Conservation (phyloP, 1,140 invertebrate species). For the Drosophila kohkoa region DNA sequence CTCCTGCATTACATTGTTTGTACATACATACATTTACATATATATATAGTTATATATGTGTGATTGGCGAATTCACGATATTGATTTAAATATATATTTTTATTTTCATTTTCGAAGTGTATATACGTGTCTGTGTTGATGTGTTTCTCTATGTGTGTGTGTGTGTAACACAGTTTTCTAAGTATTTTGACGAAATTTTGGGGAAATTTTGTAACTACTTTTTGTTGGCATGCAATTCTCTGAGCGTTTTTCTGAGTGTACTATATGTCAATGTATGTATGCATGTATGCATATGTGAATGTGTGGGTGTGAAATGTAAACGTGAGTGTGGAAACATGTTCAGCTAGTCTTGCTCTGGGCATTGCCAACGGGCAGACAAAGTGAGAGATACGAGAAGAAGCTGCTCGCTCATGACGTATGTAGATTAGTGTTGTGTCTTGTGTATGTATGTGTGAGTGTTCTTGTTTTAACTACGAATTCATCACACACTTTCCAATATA, state of each 20-base stretch:
- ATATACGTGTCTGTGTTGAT: background rate
- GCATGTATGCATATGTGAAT: background rate
- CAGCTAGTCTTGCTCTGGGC: slow-evolving; percentile 2
- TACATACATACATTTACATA: slow-evolving; percentile 54
- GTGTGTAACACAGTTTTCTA: slow-evolving; percentile 28
- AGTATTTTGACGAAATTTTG: slow-evolving; percentile 44
- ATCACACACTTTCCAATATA: slow-evolving; percentile 80
- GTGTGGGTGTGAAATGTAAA: slow-evolving; percentile 7
- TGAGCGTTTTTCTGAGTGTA: slow-evolving; percentile 12
- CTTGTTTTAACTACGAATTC: slow-evolving; percentile 69
- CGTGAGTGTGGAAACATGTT: background rate
- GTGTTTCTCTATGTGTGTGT: slow-evolving; percentile 5
- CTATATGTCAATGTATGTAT: slow-evolving; percentile 12
- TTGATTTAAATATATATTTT: slow-evolving; percentile 31
- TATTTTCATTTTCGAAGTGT: slow-evolving; percentile 25
- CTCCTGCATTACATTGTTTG: slow-evolving; percentile 85
- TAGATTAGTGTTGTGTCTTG: slow-evolving; percentile 4
- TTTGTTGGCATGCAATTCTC: slow-evolving; percentile 54
- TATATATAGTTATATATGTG: slow-evolving; percentile 42
- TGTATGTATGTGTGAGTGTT: no score
- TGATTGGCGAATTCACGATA: slow-evolving; percentile 43
- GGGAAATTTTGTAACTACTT: slow-evolving; percentile 52
- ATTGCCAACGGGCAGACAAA: slow-evolving; percentile 24
- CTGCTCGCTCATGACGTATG: slow-evolving; percentile 23
- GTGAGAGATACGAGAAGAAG: slow-evolving; percentile 20